phyloP scores from a whole-genome alignment of 2,888 invertebrate genomes.

The Unio delphinus region DNA sequence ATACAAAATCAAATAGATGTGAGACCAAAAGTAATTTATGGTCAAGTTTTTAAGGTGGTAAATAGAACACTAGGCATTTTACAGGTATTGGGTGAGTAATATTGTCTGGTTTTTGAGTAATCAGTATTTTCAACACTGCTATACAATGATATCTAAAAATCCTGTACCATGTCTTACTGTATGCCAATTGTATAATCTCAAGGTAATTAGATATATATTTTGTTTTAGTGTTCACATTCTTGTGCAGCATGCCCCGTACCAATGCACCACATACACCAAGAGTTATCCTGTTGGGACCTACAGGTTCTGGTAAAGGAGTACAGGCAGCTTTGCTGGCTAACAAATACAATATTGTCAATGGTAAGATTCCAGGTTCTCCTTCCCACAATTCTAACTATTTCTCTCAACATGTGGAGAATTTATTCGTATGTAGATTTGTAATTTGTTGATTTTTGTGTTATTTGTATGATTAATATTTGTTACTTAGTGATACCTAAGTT shows the following conservation, averaged over 20 bases:
- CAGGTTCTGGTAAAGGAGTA: conserved; percentile 69
- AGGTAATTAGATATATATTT: neutral
- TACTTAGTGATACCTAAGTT: too few species aligned
- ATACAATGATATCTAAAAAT: neutral
- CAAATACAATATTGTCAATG: conserved; percentile 71
- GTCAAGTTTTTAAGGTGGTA: too few species aligned
- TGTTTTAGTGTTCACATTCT: conserved; percentile 63
- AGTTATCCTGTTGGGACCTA: conserved; percentile 69
- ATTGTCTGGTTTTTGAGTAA: too few species aligned
- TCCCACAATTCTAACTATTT: neutral
- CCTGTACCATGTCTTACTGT: neutral
- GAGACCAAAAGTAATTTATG: too few species aligned
- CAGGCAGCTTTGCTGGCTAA: conserved; percentile 69
- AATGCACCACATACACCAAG: conserved; percentile 70
- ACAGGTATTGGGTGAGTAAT: too few species aligned
- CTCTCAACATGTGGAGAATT: neutral
- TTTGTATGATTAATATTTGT: neutral
- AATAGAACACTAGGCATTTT: too few species aligned
- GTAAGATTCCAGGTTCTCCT: conserved; percentile 33
- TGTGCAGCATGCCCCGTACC: conserved; percentile 61
- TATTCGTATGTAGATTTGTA: neutral
- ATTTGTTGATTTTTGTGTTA: neutral
- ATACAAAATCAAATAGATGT: too few species aligned
- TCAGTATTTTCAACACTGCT: neutral
- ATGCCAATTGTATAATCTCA: neutral